Evolutionary conservation across 23 tunicate species (phyloP), one percentile per base, ranked within the genome.

Genomic region (Corella eumyota): DNA sequence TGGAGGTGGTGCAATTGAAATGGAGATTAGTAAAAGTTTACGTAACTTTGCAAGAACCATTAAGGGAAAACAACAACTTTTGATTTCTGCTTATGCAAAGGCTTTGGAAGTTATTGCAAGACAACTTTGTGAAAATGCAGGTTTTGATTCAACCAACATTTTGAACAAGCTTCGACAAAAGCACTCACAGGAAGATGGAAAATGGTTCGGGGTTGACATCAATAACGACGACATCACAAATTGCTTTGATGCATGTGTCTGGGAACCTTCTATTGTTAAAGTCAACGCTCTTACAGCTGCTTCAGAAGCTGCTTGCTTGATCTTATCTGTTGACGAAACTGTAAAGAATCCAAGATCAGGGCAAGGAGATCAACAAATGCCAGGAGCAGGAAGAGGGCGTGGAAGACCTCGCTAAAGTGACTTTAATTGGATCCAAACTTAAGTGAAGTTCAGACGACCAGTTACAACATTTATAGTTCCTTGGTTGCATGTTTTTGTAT

Each of bases 1-100:
- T 31, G 98, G 98, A 25, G 98, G 98, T 23, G 98, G 98, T 25
- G 98, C 98, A 15, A 92, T 92, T 70, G 98, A 92, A 44, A 92
- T 92, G 98, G 98, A 92, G 66, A 46, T 92, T 32, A 75, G 85
- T 63, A 92, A 82, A 65, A 59, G 66, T 66, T 77, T 92, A 35
- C 75, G 98, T 29, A 69, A 76, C 49, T 65, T 76, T 71, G 82
- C 98, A 17, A 56, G 87, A 33, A 69, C 98, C 26, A 83, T 92
- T 52, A 62, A 64, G 17, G 98, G 98, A 76, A 92, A 92, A 50
- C 92, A 82, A 65, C 98, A 92, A 56, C 66, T 84, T 40, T 47
- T 92, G 4, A 82, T 92, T 28, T 83, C 92, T 4, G 98, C 98
- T 28, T 92, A 82, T 72, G 98, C 25, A 7, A 56, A 80, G 73